Evolutionary conservation across 2,797 vertebrate genomes (phyloP).

Genomic region (Anabas testudineus): DNA sequence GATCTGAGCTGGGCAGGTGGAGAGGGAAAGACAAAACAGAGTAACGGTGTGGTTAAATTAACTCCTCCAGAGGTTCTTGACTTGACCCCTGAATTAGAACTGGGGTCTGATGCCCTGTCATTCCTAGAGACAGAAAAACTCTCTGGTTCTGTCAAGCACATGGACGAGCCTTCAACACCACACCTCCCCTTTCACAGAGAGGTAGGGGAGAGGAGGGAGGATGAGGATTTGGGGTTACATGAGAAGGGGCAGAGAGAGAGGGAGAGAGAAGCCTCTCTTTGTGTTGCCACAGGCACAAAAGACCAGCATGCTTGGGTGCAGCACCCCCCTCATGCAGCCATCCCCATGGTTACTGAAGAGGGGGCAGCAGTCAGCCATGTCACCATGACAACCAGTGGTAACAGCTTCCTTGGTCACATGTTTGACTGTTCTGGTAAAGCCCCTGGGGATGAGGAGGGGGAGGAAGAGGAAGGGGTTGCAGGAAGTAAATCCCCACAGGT

Average conservation of each 20-base stretch:
- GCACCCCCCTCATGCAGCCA: constrained; percentile 56
- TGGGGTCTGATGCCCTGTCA: constrained; percentile 75
- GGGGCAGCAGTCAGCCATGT: constrained; percentile 57
- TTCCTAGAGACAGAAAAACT: constrained; percentile 79
- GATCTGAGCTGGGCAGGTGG: constrained; percentile 61
- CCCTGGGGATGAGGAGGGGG: constrained; percentile 41
- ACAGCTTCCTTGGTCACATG: constrained; percentile 71
- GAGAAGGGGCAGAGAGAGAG: constrained; percentile 22
- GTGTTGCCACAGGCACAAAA: constrained; percentile 79
- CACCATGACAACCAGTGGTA: constrained; percentile 68
- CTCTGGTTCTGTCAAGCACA: constrained; percentile 33
- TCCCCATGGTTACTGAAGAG: constrained; percentile 62
- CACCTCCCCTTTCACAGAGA: constrained; percentile 27
- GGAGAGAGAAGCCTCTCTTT: constrained; percentile 66
- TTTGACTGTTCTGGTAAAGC: constrained; percentile 69
- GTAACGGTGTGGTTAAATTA: constrained; percentile 66
- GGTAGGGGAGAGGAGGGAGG: constrained; percentile 35
- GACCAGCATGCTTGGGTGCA: constrained; percentile 77
- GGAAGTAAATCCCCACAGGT: constrained; percentile 23
- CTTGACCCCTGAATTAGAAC: constrained; percentile 75
- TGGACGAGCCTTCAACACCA: constrained; percentile 58
- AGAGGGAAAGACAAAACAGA: constrained; percentile 77
- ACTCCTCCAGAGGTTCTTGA: constrained; percentile 79
- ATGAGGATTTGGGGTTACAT: constrained; percentile 24
- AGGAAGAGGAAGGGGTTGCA: constrained; percentile 37